Evolutionary conservation across 2,113 vertebrate species (phyloP).

Genomic region (Octodon degus): DNA sequence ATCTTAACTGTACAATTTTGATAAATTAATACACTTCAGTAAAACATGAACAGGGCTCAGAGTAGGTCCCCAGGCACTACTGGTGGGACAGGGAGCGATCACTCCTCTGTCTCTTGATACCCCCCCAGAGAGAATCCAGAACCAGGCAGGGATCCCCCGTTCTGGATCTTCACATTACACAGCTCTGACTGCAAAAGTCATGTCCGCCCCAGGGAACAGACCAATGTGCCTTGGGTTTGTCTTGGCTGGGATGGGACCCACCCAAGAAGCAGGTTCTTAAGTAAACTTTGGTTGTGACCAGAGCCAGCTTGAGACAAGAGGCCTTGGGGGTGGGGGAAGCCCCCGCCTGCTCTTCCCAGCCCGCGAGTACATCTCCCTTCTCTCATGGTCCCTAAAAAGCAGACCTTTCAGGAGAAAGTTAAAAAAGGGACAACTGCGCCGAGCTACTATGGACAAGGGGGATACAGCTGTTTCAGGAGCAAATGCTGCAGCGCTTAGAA

Average conservation of each 20-base stretch:
- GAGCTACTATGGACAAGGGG: neutral
- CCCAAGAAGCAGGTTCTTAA: constrained; percentile 72
- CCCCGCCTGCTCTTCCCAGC: accelerated
- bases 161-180: neutral
- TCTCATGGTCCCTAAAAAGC: neutral
- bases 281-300: constrained; percentile 61
- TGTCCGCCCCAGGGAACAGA: neutral
- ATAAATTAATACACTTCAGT: neutral
- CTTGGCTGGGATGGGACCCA: constrained; percentile 27
- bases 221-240: constrained; percentile 2
- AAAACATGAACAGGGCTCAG: neutral
- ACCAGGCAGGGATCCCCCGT: neutral
- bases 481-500: neutral
- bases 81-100: neutral
- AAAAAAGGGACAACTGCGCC: neutral
- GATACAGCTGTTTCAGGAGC: neutral
- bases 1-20: neutral
- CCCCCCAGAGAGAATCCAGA: too few species aligned
- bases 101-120: too few species aligned
- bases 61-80: neutral
- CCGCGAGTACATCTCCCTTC: neutral
- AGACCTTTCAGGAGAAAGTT: neutral
- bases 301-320: neutral
- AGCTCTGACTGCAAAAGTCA: neutral
- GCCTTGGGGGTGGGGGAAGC: neutral